Evolutionary conservation across 2,113 vertebrate genomes (phyloP), one percentile per base, ranked within the genome.

Genomic region (Cathartes aura): DNA sequence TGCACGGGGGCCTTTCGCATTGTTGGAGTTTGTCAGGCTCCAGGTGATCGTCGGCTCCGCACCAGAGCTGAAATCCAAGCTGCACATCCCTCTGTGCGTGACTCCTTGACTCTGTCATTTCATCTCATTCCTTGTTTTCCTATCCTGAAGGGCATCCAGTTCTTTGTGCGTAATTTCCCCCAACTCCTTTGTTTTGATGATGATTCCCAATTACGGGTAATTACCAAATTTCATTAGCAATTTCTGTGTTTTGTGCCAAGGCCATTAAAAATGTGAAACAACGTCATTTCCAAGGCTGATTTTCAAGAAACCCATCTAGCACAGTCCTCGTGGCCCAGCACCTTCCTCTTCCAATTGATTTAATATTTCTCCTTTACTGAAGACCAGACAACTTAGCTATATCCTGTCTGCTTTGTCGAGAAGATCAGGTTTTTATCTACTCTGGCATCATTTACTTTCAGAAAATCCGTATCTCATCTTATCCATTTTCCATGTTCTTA

Each of bases 371-470:
- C 24, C 63, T 86, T 70, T 64, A 66, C 59, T 30, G 56, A 73
- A 88, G 85, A 60, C 34, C 38, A 96, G 90, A 93, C 67, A 76
- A 75, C 58, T 68, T n/a, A 29, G 52, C 73, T 27, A 21, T 11
- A 62, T 62, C 40, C n/a, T n/a, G 38, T 76, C 82, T 90, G 79
- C 88, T 90, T 66, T 81, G 74, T 82, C 8, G 0, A 92, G 95
- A 96, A 85, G 45, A 90, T 96, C 93, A 93, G 82, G 47, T 88
- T 90, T 92, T 95, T 78, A 92, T 92, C 88, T 92, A 17, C 85
- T 55, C 20, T 48, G 82, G 85, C 70, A 96, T 88, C 71, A 50
- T 40, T 88, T 72, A 58, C 92, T 95, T 93, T 86, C 63, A 86
- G 71, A 94, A 97, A 94, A 83, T 78, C 82, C 9, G 0, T 80